Conservation (phyloP, 2,888 invertebrate genomes). For the Theretra japonica region DNA sequence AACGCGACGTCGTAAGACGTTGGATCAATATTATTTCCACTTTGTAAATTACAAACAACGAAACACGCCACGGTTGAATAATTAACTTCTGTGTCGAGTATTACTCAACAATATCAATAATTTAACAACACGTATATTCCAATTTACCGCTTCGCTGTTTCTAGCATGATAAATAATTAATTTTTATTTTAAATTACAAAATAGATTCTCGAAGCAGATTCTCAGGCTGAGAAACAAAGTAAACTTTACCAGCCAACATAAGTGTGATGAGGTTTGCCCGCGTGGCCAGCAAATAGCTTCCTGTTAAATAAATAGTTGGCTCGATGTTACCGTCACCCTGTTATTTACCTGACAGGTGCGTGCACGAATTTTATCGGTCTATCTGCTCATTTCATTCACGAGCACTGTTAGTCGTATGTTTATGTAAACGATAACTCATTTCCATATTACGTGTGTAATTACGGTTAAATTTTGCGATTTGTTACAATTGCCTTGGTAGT, state of each 20-base stretch:
- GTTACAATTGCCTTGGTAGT: not conserved
- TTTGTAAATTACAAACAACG: conserved; percentile 40
- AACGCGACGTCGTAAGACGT: conserved; percentile 50
- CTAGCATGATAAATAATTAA: too few relatives aligned
- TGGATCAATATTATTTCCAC: conserved; percentile 60
- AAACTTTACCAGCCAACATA: not conserved
- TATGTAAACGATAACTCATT: not conserved
- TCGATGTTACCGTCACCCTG: not conserved
- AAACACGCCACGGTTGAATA: not conserved
- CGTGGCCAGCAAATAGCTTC: conserved; percentile 23
- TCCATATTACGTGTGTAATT: not conserved
- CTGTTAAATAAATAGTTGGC: conserved; percentile 15
- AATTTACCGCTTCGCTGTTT: too few relatives aligned
- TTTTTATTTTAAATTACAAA: too few relatives aligned
- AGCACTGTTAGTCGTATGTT: not conserved
- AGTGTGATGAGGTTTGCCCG: not conserved
- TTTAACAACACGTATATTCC: too few relatives aligned
- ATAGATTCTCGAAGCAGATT: too few relatives aligned
- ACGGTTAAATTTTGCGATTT: not conserved
- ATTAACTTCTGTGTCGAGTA: not conserved
- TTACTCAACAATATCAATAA: not conserved
- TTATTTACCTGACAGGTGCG: conserved; percentile 21
- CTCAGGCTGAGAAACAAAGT: too few relatives aligned
- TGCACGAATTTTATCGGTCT: conserved; percentile 10
- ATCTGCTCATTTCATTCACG: conserved; percentile 28